Evolutionary conservation across 2,797 vertebrate species (phyloP).

Genomic region (Microhierax caerulescens): DNA sequence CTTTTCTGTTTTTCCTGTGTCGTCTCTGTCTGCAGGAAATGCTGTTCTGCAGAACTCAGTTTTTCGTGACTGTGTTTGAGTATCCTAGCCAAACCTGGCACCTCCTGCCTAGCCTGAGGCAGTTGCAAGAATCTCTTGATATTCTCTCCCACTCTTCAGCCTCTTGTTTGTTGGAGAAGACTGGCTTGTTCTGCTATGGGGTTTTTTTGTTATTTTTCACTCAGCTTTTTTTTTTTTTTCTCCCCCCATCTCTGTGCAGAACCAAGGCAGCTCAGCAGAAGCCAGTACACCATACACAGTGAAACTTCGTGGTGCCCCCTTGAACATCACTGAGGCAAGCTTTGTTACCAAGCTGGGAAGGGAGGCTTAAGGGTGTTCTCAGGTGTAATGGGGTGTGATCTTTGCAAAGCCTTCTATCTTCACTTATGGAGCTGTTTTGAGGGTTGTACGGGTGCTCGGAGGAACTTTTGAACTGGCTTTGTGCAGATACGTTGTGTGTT

Average conservation of each 20-base stretch:
- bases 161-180: not conserved
- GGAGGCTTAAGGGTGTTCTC: not conserved
- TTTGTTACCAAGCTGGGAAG: not conserved
- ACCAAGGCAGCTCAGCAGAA: conserved; percentile 51
- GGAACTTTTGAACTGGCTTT: not conserved
- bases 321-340: conserved; percentile 87
- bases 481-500: not conserved
- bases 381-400: rapidly evolving
- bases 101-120: not conserved
- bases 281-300: conserved; percentile 83
- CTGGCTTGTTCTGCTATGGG: not conserved
- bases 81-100: not conserved
- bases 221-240: not conserved
- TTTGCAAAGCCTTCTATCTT: not conserved
- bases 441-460: not conserved
- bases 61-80: not conserved
- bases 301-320: conserved; percentile 88
- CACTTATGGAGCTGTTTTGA: not conserved
- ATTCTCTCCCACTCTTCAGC: not conserved
- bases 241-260: not conserved
- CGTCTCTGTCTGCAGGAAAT: not conserved
- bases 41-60: not conserved
- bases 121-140: not conserved
- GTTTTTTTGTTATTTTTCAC: not conserved
- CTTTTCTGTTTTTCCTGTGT: not conserved